These are phyloP conservation scores for Campoplex nolae DNA, from an alignment of 2,888 invertebrate species.

Conservation along the genomic window DNA sequence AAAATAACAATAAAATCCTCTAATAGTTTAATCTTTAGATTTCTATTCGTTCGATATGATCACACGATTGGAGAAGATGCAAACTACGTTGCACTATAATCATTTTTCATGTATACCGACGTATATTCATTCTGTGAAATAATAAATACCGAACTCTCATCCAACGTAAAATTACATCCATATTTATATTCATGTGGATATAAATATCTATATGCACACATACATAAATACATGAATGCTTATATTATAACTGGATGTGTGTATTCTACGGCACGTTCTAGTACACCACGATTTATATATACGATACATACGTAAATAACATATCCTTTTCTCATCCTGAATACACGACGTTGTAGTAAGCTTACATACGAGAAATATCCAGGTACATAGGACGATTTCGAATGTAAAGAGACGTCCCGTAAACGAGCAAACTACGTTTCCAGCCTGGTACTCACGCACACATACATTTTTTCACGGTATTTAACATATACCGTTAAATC, in stretches of 20 bases:
- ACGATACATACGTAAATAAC: conserved; percentile 46
- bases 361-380: conserved; percentile 15
- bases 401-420: conserved; percentile 18
- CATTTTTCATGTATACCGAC: neutral
- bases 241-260: neutral
- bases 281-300: conserved; percentile 24
- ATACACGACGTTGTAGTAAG: conserved; percentile 34
- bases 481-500: conserved; percentile 61
- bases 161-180: conserved; percentile 13
- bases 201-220: neutral
- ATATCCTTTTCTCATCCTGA: conserved; percentile 55
- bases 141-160: conserved; percentile 43
- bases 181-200: conserved; percentile 6
- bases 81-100: neutral
- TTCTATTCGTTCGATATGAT: neutral
- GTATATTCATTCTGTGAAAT: conserved; percentile 35
- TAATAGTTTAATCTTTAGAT: neutral
- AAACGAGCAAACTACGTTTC: conserved; percentile 14
- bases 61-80: neutral
- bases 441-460: conserved; percentile 30
- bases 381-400: conserved; percentile 35
- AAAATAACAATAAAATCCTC: neutral
- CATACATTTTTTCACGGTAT: conserved; percentile 27
- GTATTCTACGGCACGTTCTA: conserved; percentile 2
- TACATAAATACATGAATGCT: conserved; percentile 8